Conservation (phyloP, 2,797 vertebrate species). For the Carcharodon carcharias region DNA sequence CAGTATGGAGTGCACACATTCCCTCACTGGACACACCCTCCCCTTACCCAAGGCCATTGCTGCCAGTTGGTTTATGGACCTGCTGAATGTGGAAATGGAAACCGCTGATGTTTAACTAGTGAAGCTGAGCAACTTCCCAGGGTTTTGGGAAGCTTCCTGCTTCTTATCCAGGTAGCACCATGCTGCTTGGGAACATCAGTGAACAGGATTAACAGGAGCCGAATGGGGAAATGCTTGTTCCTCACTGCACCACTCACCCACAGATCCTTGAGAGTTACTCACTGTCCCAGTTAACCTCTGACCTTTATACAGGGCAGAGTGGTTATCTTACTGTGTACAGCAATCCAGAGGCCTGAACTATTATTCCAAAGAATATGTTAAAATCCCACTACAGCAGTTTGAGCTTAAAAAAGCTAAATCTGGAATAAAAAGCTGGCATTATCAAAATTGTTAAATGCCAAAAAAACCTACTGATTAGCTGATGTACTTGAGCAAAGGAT, state of each 20-base stretch:
- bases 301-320: no score
- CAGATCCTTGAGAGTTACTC: no score
- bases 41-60: not conserved
- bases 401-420: not conserved
- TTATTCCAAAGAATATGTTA: no score
- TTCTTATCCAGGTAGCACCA: not conserved
- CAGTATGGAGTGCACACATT: not conserved
- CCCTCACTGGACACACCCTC: not conserved
- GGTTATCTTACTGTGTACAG: no score
- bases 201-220: not conserved
- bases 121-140: no score
- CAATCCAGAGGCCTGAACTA: no score
- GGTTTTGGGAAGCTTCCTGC: not conserved
- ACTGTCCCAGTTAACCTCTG: no score
- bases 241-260: no score
- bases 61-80: no score
- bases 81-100: not conserved
- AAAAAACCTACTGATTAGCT: not conserved
- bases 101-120: no score
- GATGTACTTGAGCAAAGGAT: not conserved
- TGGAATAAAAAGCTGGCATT: not conserved
- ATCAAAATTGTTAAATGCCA: not conserved
- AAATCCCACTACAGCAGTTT: no score
- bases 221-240: not conserved
- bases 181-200: not conserved